Conservation (phyloP, 1,140 invertebrate genomes). For the Orius insidiosus region DNA sequence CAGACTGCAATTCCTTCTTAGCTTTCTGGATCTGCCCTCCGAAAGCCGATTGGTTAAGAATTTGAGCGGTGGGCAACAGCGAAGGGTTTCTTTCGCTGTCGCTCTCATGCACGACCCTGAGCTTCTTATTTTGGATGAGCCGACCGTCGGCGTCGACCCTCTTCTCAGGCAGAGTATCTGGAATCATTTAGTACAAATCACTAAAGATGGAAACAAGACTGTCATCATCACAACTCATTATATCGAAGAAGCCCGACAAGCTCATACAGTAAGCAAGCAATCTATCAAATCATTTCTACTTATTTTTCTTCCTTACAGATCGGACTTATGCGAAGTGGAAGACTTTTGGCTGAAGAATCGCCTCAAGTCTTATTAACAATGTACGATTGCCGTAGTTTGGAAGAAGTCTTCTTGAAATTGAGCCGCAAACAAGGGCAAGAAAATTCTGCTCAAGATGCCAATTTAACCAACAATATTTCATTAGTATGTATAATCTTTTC, state of each 20-base stretch:
- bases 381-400: constrained; percentile 67
- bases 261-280: constrained; percentile 29
- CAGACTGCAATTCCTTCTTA: constrained; percentile 63
- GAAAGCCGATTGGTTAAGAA: constrained; percentile 54
- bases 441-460: constrained; percentile 30
- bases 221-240: constrained; percentile 97
- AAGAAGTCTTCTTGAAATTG: constrained; percentile 87
- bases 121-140: constrained; percentile 51
- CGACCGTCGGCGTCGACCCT: too few relatives aligned
- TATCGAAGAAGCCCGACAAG: constrained; percentile 90
- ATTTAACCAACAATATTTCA: constrained; percentile 59
- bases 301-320: background rate
- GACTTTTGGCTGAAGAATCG: constrained; percentile 78
- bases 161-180: constrained; percentile 48
- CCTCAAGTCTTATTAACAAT: constrained; percentile 65
- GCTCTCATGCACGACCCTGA: constrained; percentile 77
- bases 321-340: constrained; percentile 36
- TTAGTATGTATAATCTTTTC: constrained; percentile 29
- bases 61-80: constrained; percentile 75
- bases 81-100: constrained; percentile 72
- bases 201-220: constrained; percentile 68
- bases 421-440: constrained; percentile 39
- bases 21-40: constrained; percentile 38
- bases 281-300: too few relatives aligned
- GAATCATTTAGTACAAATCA: constrained; percentile 82